A percentile compares a stretch with the other conserved stretches of the same genome.
Evolutionary conservation across 2,888 invertebrate species (phyloP).

Genomic region (Eristalis tenax): DNA sequence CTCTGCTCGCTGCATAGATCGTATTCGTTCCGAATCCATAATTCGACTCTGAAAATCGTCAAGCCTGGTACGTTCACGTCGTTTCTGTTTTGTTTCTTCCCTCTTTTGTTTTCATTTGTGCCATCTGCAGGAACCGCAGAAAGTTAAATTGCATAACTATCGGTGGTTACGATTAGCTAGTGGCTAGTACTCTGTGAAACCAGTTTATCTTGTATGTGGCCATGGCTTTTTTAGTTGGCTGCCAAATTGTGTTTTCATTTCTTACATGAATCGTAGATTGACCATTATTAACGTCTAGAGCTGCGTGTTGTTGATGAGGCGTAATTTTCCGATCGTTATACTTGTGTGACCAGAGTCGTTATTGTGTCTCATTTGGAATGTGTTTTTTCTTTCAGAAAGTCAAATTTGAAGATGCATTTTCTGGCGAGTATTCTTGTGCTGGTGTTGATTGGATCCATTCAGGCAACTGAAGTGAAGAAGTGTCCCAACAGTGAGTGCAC

Average conservation of each 20-base stretch:
- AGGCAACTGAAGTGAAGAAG: slow-evolving; percentile 62
- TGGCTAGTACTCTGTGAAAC: slow-evolving; percentile 29
- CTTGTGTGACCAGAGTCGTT: slow-evolving; percentile 4
- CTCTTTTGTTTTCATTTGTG: not conserved
- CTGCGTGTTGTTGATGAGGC: not conserved
- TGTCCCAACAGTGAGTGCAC: slow-evolving; percentile 60
- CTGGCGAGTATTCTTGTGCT: slow-evolving; percentile 50
- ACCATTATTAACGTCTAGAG: not conserved
- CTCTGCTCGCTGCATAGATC: not conserved
- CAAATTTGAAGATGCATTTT: slow-evolving; percentile 31
- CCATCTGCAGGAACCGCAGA: slow-evolving; percentile 11
- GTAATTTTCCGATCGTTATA: not conserved
- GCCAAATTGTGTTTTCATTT: not conserved
- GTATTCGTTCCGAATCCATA: not conserved
- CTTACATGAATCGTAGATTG: not conserved
- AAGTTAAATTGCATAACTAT: slow-evolving; percentile 32
- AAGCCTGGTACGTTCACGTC: not conserved
- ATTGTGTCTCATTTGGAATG: not conserved
- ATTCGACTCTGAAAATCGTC: slow-evolving; percentile 25
- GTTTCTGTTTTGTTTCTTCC: not conserved
- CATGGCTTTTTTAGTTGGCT: slow-evolving; percentile 25
- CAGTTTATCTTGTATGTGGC: slow-evolving; percentile 32
- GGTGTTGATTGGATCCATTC: slow-evolving; percentile 39
- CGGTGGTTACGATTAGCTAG: slow-evolving; percentile 1
- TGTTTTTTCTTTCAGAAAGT: slow-evolving; percentile 22